Base-by-base conservation (phyloP, 2,888 invertebrate species). In the Rhaphigaster nebulosa region DNA sequence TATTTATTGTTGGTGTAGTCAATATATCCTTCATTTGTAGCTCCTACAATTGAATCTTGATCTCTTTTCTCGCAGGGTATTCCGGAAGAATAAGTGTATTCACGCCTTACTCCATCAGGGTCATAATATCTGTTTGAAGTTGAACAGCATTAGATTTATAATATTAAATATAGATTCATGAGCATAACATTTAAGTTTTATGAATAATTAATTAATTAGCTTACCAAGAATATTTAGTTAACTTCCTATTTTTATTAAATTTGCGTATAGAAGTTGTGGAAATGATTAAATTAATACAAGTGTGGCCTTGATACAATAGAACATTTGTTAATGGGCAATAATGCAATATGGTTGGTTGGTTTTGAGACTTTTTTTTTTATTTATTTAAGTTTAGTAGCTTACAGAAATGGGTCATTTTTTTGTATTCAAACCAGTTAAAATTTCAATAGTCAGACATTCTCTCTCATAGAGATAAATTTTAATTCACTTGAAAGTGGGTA, bases 31-130 rank as follows among this genome's bases (percentile, higher is more conserved):
- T 95, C 95, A 92, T 92, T 92, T 34, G 92, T 91, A 54, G 91
- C 92, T 90, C 92, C 92, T 56, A 92, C 91, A 90, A 92, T 92
- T 52, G 92, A 92, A 45, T 93, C 93, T 87, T 93, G 93, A 34
- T 91, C 80, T 70, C 50, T 95, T 93, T 95, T 95, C 93, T 96
- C 96, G 92, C 96, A 97, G 92, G 94, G 95, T 92, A 96, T 97
- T 87, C 97, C 97, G 38, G 97, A 97, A 93, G 96, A 97, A 93
- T 97, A 97, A 92, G 96, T 95, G 94, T 97, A 97, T 93, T 97
- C 97, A 18, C 97, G 95, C 93, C 96, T 96, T 80, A 96, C 94
- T 92, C 97, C 97, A 93, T 97, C 97, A 0, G 97, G 97, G 93
- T 97, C 97, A 15, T 97, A 95, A 93, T 97, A 97, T 52, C 97